A percentile compares a stretch with the other conserved stretches of the same genome.
Conservation (phyloP, 1,140 invertebrate species). For the Saccostrea echinata region DNA sequence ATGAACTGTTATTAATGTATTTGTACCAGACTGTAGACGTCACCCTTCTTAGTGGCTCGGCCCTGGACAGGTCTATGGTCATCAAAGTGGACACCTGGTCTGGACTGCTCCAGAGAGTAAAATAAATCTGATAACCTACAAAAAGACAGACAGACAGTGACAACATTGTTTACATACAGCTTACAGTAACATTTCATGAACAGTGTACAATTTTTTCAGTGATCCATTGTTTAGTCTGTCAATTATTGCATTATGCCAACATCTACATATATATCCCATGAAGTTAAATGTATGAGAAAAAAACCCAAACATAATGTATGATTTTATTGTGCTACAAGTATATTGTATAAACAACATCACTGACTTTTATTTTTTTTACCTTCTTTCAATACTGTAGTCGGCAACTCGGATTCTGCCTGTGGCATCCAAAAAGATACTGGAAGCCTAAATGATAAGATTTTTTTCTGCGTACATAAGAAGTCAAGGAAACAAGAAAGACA, state of each 20-base stretch:
- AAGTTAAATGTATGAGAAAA: neutral
- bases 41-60: slow-evolving; percentile 86
- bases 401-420: slow-evolving; percentile 80
- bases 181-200: no score
- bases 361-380: slow-evolving; percentile 73
- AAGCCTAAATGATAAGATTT: slow-evolving; percentile 71
- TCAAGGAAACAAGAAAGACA: no score
- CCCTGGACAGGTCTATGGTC: slow-evolving; percentile 80
- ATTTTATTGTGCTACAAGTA: neutral
- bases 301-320: neutral
- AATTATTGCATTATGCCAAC: neutral
- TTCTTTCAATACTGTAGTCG: slow-evolving; percentile 88
- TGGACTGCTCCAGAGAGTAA: slow-evolving; percentile 61
- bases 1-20: neutral
- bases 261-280: neutral
- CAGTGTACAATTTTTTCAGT: no score
- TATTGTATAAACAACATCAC: neutral
- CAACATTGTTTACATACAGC: no score
- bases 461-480: neutral
- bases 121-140: slow-evolving; percentile 2
- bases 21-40: slow-evolving; percentile 85
- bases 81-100: slow-evolving; percentile 74
- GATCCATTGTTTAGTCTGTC: no score
- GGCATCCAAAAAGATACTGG: slow-evolving; percentile 76
- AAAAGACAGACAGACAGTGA: neutral